Base-by-base conservation (phyloP, 2,888 invertebrate genomes). In the Smittia aterrima region DNA sequence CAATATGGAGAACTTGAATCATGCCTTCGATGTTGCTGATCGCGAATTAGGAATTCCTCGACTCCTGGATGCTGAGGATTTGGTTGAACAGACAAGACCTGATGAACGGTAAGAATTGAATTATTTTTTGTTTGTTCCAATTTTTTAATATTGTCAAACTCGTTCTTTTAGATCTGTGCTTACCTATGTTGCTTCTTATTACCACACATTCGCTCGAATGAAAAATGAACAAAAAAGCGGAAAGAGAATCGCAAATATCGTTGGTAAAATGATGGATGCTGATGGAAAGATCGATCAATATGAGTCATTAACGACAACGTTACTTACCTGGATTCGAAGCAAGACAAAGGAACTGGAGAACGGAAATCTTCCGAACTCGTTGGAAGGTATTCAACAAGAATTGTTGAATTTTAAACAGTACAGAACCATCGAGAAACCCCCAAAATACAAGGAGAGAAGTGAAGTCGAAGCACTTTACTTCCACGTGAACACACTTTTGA, bases 191-290 rank as follows among this genome's bases (percentile, higher is more conserved):
- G 98, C 98, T 1, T 96, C 96, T 16, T 98, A 98, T 85, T 99
- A 99, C 84, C 98, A 99, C 85, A 97, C 98, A 75, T 99, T 99
- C 85, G 98, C 98, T 62, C 88, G 97, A 78, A 97, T 98, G 96
- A 98, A 98, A 87, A 96, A 95, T 81, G 98, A 98, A 81, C 93
- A 95, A 85, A 98, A 98, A 82, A 97, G 97, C 78, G 98, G 98
- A 38, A 90, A 95, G 79, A 88, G 98, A 81, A 98, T 99, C 80
- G 98, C 97, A 53, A 99, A 98, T 84, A 97, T 99, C 80, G 92
- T 99, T 76, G 95, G 93, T 4, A 95, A 96, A 84, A 89, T 98
- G 86, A 94, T 97, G 89, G 95, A 96, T 80, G 92, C 95, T 62
- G 98, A 98, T 82, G 91, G 90, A 75, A 92, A 94, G 86, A 95